Percentiles rank a stretch among this genome's conserved stretches.
Evolutionary conservation across 2,888 invertebrate species (phyloP).

Genomic region (Antheraea assamensis): DNA sequence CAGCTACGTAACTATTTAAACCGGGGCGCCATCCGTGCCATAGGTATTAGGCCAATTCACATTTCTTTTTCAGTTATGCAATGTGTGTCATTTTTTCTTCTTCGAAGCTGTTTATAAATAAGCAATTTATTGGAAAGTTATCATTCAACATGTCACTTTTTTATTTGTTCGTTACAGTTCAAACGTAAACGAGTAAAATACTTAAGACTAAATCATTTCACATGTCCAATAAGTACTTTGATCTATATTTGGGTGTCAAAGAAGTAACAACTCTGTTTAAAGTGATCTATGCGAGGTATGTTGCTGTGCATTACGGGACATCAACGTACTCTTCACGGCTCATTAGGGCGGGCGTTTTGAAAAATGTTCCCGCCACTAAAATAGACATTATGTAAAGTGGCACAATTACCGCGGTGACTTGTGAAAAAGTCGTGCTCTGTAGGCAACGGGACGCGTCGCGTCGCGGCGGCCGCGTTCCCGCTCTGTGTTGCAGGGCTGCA

Average conservation of each 20-base stretch:
- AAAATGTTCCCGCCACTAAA: constrained; percentile 74
- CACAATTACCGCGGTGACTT: constrained; percentile 74
- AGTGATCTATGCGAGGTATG: constrained; percentile 25
- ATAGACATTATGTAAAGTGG: constrained; percentile 81
- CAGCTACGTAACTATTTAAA: no score
- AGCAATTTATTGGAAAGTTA: no score
- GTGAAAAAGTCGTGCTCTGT: constrained; percentile 53
- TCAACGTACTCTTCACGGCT: constrained; percentile 70
- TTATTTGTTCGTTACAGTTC: no score
- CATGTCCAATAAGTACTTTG: neutral
- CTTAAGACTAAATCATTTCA: neutral
- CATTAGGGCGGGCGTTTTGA: constrained; percentile 69
- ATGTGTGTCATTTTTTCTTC: no score
- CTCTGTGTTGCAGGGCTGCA: neutral
- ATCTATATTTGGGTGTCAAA: neutral
- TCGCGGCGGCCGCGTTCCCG: constrained; percentile 12
- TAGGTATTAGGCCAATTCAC: no score
- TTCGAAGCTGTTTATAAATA: no score
- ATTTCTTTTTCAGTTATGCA: no score
- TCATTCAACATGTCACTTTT: no score
- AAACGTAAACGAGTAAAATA: no score
- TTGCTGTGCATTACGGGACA: constrained; percentile 59
- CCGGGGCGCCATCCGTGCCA: no score
- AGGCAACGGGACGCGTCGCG: no score
- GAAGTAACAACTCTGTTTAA: neutral